Percentiles rank a stretch among this genome's conserved stretches.
These are phyloP conservation scores for Tetrax tetrax DNA, from an alignment of 2,113 vertebrate genomes.

Conservation along the genomic window DNA sequence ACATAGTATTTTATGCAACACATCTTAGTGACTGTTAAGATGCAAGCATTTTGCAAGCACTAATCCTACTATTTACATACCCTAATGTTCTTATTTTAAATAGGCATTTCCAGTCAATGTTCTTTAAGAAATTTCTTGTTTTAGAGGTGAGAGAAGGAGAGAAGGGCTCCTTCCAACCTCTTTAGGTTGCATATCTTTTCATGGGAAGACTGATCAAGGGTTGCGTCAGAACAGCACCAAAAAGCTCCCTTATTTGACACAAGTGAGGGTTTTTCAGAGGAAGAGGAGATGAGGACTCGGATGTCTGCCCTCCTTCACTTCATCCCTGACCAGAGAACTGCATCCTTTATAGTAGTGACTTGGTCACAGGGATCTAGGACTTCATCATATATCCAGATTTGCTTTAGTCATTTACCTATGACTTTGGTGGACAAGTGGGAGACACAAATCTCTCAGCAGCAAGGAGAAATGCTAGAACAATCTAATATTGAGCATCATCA, in stretches of 20 bases:
- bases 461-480: background rate
- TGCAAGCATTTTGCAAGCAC: background rate
- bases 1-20: background rate
- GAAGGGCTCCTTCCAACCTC: background rate
- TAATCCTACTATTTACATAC: background rate
- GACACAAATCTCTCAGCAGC: background rate
- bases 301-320: background rate
- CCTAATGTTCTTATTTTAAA: background rate
- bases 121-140: background rate
- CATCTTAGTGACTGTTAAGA: background rate
- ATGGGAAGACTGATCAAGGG: background rate
- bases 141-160: background rate
- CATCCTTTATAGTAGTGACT: background rate
- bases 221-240: background rate
- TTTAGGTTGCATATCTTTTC: background rate
- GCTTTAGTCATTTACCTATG: background rate
- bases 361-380: background rate
- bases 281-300: background rate
- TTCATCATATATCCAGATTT: background rate
- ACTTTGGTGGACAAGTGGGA: background rate
- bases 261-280: background rate
- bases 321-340: background rate
- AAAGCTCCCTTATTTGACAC: background rate
- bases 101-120: background rate
- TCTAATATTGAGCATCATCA: background rate